Base-by-base conservation (phyloP, 2,888 invertebrate genomes). In the Habrosyne pyritoides region DNA sequence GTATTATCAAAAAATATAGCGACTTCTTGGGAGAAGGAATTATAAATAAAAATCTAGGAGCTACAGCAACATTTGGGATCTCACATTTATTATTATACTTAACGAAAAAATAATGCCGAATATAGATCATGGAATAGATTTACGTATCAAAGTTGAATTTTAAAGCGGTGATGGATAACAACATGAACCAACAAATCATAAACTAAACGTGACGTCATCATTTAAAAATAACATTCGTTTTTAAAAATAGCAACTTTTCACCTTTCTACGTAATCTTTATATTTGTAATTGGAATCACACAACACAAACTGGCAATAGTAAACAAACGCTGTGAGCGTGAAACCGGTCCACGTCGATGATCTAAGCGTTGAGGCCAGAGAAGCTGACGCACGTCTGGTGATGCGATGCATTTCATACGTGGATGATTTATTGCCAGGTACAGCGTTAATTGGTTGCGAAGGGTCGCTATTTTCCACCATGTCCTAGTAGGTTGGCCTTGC, bases 271-370 rank as follows among this genome's bases (percentile, higher is more conserved):
- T 8, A 42, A 18, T 36, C 14, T 4, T 36, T 33, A 3, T 36
- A 14, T n/a, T n/a, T 36, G 14, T 14, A 36, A n/a, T 24, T 24
- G 24, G 12, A 14, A 36, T 10, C 36, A 14, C 36, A 36, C 24
- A 24, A 24, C n/a, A 36, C 14, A 14, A 5, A 22, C 42, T 53
- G 55, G 42, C 52, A 60, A 62, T 68, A 68, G 66, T 71, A 71
- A 64, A 68, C 60, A 70, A 69, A 64, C 66, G 63, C 60, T 64
- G 56, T 61, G 56, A 57, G 60, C 60, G 63, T 53, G 24, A 58
- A 69, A 73, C 70, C 67, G 73, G 74, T 67, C 54, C 26, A 33
- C 55, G n/a, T 21, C 56, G 68, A 66, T 74, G 75, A 73, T 63
- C 75, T 71, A 63, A 74, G 63, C 66, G 52, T 22, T 33, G 33